phyloP scores from a whole-genome alignment of 2,888 invertebrate genomes.

The Cephonodes hylas region DNA sequence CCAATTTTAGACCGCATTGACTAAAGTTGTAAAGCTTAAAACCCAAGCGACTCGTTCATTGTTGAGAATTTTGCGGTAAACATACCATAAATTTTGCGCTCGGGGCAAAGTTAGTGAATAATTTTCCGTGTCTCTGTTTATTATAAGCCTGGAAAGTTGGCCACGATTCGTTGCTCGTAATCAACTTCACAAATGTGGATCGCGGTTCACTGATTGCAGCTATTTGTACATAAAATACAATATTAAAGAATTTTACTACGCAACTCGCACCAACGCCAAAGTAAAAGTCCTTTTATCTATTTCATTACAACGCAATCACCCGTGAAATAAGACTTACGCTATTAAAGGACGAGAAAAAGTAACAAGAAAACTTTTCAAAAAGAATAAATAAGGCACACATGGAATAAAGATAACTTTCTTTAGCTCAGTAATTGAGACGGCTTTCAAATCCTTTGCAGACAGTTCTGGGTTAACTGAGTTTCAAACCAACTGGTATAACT shows the following conservation, averaged over 20 bases:
- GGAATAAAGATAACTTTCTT: constrained; percentile 54
- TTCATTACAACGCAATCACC: constrained; percentile 14
- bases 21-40: constrained; percentile 66
- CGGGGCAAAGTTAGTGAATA: constrained; percentile 75
- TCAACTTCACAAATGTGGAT: constrained; percentile 62
- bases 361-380: constrained; percentile 29
- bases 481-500: constrained; percentile 53
- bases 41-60: constrained; percentile 74
- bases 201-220: constrained; percentile 51
- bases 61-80: constrained; percentile 73
- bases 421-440: constrained; percentile 59
- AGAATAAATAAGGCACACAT: constrained; percentile 48
- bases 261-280: not conserved
- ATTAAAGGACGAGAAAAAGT: constrained; percentile 22
- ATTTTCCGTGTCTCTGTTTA: constrained; percentile 79
- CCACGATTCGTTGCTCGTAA: constrained; percentile 63
- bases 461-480: constrained; percentile 58
- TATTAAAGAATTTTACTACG: constrained; percentile 5
- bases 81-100: constrained; percentile 76
- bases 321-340: constrained; percentile 18
- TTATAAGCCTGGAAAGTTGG: constrained; percentile 72
- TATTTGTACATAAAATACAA: constrained; percentile 21
- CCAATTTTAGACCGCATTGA: constrained; percentile 49
- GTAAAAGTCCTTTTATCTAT: constrained; percentile 6
- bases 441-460: constrained; percentile 62